Evolutionary conservation across 2,797 vertebrate genomes (phyloP).

Genomic region (Helarctos malayanus): DNA sequence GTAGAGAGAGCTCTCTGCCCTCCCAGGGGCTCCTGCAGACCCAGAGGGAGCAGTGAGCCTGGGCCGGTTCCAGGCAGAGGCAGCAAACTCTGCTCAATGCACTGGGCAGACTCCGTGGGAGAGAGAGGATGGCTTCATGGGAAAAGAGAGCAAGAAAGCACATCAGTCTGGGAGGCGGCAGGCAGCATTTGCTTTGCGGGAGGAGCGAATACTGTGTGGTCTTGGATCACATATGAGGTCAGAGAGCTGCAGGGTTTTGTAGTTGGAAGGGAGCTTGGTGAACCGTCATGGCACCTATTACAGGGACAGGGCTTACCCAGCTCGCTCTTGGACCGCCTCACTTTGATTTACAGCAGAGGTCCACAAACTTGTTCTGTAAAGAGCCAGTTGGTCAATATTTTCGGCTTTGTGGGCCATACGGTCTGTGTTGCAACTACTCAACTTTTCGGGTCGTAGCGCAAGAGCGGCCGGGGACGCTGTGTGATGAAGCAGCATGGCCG

Average conservation of each 20-base stretch:
- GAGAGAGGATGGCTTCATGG: background rate
- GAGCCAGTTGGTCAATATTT: background rate
- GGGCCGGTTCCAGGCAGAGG: background rate
- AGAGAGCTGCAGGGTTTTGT: fast-evolving
- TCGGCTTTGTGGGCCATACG: fast-evolving
- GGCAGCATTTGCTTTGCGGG: background rate
- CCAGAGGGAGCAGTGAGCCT: background rate
- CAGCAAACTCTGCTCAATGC: background rate
- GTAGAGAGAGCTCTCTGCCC: background rate
- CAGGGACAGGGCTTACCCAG: background rate
- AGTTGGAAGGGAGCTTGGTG: fast-evolving
- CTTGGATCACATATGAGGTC: background rate
- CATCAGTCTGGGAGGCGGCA: background rate
- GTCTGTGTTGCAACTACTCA: fast-evolving
- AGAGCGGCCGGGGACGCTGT: fast-evolving
- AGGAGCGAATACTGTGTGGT: fast-evolving
- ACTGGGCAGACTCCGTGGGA: fast-evolving
- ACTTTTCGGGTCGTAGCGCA: background rate
- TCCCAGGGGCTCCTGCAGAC: fast-evolving
- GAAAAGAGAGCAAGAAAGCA: background rate
- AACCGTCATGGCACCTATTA: fast-evolving
- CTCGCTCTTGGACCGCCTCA: fast-evolving
- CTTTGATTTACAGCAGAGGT: background rate
- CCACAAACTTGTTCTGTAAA: background rate
- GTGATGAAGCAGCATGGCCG: fast-evolving